These are phyloP conservation scores for Centropyge bicolor DNA, from an alignment of 2,797 vertebrate genomes.

Conservation along the genomic window DNA sequence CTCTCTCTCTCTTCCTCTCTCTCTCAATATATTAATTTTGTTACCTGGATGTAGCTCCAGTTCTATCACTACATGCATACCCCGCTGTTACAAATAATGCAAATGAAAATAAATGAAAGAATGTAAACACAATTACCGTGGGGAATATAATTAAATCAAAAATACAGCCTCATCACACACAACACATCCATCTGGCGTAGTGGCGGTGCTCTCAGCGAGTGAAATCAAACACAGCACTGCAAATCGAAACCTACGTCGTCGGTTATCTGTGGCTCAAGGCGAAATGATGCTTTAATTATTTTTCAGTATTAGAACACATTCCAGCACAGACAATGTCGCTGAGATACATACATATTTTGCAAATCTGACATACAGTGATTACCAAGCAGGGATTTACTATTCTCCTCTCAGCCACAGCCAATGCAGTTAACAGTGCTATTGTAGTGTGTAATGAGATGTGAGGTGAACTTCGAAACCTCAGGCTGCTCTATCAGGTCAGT, in stretches of 20 bases:
- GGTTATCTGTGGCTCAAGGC: slow-evolving; percentile 4
- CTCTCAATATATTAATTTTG: background rate
- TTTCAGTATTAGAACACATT: background rate
- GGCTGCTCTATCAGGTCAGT: slow-evolving; percentile 15
- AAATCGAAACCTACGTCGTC: slow-evolving; percentile 5
- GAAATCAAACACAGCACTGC: slow-evolving; percentile 9
- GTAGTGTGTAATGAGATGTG: slow-evolving; percentile 33
- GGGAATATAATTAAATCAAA: background rate
- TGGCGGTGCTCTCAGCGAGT: background rate
- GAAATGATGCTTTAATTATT: background rate
- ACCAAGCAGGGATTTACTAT: background rate
- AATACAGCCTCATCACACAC: background rate
- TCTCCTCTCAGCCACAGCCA: slow-evolving; percentile 2
- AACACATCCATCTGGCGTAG: background rate
- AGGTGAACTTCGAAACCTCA: slow-evolving; percentile 40
- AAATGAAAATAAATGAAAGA: slow-evolving; percentile 3
- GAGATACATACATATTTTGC: slow-evolving; percentile 5
- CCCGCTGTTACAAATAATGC: background rate
- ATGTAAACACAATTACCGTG: slow-evolving; percentile 1
- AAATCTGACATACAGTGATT: slow-evolving; percentile 8
- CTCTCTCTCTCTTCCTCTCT: too few relatives aligned
- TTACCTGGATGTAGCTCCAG: background rate
- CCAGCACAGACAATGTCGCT: background rate
- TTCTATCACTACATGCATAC: background rate
- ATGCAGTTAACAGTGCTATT: background rate